Evolutionary conservation across 2,888 invertebrate species (phyloP).

Genomic region (Sminthurinus aureus): DNA sequence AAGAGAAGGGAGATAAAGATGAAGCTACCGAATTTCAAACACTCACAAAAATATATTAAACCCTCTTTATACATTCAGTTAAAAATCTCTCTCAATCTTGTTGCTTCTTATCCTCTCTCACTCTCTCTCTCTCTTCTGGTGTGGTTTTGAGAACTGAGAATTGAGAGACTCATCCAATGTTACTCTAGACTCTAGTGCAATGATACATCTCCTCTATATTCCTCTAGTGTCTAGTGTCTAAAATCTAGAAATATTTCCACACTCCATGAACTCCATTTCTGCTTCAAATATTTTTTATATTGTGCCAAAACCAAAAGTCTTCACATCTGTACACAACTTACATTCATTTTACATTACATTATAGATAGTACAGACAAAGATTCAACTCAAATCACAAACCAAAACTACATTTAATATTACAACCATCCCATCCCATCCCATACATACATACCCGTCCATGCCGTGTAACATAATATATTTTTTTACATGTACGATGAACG

Average conservation of each 20-base stretch:
- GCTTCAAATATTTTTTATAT: conserved; percentile 42
- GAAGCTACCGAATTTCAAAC: conserved; percentile 8
- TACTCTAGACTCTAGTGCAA: conserved; percentile 6
- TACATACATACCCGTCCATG: neutral
- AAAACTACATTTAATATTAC: neutral
- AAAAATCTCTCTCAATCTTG: conserved; percentile 2
- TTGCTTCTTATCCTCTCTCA: conserved; percentile 8
- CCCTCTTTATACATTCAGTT: neutral
- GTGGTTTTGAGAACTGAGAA: neutral
- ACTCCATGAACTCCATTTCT: conserved; percentile 41
- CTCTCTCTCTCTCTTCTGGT: conserved; percentile 18
- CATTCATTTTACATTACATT: neutral
- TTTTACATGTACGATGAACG: too few relatives aligned
- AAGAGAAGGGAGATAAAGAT: neutral
- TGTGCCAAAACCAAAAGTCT: conserved; percentile 41
- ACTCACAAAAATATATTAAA: conserved; percentile 7
- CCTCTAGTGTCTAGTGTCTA: too few relatives aligned
- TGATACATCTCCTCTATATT: conserved; percentile 12
- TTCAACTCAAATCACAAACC: neutral
- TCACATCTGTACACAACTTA: conserved; percentile 37
- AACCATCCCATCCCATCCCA: too few relatives aligned
- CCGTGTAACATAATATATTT: too few relatives aligned
- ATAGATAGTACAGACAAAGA: conserved; percentile 15
- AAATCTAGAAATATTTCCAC: conserved; percentile 32
- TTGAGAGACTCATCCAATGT: conserved; percentile 12